Base-by-base conservation (phyloP, 2,888 invertebrate species). In the Meteorus colon region DNA sequence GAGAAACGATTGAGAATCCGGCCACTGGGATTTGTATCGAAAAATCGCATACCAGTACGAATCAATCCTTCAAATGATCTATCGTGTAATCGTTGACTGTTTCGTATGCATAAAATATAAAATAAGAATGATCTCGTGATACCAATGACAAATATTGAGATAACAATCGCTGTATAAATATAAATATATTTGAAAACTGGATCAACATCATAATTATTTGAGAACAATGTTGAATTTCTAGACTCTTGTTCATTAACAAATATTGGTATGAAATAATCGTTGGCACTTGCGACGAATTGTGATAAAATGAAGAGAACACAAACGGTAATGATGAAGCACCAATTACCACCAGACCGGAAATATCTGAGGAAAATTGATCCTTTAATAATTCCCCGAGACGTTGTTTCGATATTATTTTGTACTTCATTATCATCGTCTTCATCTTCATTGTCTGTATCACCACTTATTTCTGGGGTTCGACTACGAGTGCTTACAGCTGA, bases 11-110 rank as follows among this genome's bases (percentile, higher is more conserved):
- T 95, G 63, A 97, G 91, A 79, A 97, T 95, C 72, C 95, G 91
- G 48, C 95, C 95, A 82, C 94, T 93, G 2, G 96, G 96, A 88
- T 97, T 97, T 0, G 93, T 94, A 84, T 97, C 96, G 86, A 96
- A 97, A 89, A 97, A 97, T 74, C 92, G 87, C 90, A 94, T 93
- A 2, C 91, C 90, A 0, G 92, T 90, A 73, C 91, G 86, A n/a
- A 93, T 90, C 14, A 93, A 86, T 16, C 91, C 88, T 8, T 85
- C 80, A 82, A 93, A 92, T 90, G 92, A 92, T 62, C 81, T 85
- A 79, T 91, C 90, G 84, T 93, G 93, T 0, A 93, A 87, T 19
- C 84, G 86, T 69, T 90, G 89, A 6, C 92, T 92, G 51, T 92
- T 91, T 2, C 87, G 83, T 81, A 92, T 88, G 78, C 91, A 91